Conservation (phyloP, 2,888 invertebrate genomes). For the Aleiodes alternator region DNA sequence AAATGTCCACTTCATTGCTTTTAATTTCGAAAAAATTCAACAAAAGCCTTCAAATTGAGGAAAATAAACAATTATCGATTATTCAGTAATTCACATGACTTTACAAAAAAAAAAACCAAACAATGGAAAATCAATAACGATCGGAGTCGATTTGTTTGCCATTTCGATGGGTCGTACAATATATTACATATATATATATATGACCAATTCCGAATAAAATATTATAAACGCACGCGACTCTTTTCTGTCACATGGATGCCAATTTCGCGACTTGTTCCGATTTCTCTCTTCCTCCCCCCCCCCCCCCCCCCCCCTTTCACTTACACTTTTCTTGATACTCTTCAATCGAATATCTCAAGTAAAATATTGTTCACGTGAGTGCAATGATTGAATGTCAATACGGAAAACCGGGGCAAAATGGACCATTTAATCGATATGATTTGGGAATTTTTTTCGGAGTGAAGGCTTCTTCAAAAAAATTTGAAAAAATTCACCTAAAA, state of each 20-base stretch:
- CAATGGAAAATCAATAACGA: conserved; percentile 12
- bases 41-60: too few relatives aligned
- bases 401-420: too few relatives aligned
- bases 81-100: too few relatives aligned
- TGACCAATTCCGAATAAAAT: conserved; percentile 1
- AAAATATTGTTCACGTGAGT: conserved; percentile 30
- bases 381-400: conserved; percentile 22
- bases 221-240: conserved; percentile 26
- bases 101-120: not conserved
- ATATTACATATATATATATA: not conserved
- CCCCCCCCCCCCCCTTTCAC: not conserved
- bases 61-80: too few relatives aligned
- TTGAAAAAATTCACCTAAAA: too few relatives aligned
- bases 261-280: conserved; percentile 2
- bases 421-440: too few relatives aligned
- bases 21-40: not conserved
- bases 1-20: conserved; percentile 7
- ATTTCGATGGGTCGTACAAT: conserved; percentile 2
- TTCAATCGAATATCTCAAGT: conserved; percentile 22
- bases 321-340: not conserved
- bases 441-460: too few relatives aligned
- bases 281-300: not conserved
- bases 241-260: conserved; percentile 6
- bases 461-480: too few relatives aligned
- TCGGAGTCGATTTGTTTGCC: conserved; percentile 22